Percentiles rank a stretch among this genome's conserved stretches.
Evolutionary conservation across 2,113 vertebrate genomes (phyloP).

Genomic region (Okapia johnstoni): DNA sequence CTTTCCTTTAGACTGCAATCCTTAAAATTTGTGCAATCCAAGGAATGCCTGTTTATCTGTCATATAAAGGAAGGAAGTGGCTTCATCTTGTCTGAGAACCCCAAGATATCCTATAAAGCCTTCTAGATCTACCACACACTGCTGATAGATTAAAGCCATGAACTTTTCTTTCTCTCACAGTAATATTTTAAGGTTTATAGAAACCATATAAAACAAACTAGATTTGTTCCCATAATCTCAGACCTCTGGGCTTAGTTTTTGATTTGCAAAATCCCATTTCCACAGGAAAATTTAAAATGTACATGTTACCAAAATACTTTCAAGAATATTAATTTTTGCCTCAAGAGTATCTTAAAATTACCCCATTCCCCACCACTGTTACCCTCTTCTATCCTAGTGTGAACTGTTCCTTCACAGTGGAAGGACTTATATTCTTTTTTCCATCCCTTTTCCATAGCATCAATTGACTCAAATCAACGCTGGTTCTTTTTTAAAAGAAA

Average conservation of each 20-base stretch:
- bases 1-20: neutral
- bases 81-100: neutral
- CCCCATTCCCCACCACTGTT: neutral
- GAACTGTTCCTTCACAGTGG: neutral
- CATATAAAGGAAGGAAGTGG: neutral
- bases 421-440: neutral
- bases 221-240: neutral
- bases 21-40: neutral
- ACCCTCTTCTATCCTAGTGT: neutral
- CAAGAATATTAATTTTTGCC: neutral
- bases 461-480: neutral
- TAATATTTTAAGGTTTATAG: neutral
- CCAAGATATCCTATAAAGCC: neutral
- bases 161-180: neutral
- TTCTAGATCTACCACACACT: too few species aligned
- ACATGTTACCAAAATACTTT: neutral
- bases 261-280: neutral
- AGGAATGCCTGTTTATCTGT: neutral
- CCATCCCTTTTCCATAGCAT: neutral
- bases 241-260: neutral
- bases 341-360: neutral
- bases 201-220: neutral
- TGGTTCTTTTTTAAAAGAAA: neutral
- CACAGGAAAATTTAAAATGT: neutral
- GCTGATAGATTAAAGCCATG: neutral